Evolutionary conservation across 2,113 vertebrate species (phyloP).

Genomic region (Bagarius yarrelli): DNA sequence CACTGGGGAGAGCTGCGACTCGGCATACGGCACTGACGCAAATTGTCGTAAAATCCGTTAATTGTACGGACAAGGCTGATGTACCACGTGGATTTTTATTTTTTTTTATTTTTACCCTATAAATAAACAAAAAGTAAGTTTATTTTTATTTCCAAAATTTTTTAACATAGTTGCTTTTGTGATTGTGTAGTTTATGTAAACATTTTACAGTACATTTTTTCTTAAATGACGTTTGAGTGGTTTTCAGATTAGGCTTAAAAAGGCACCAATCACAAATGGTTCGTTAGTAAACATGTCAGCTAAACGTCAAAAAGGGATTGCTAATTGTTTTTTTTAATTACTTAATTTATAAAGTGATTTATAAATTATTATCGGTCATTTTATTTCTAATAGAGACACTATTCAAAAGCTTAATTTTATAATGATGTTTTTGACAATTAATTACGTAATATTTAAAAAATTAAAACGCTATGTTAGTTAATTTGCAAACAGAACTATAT

Average conservation of each 20-base stretch:
- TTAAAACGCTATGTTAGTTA: neutral
- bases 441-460: neutral
- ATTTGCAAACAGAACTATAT: conserved; percentile 33
- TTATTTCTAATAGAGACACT: neutral
- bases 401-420: no score
- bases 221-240: neutral
- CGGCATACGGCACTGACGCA: conserved; percentile 72
- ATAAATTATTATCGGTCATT: neutral
- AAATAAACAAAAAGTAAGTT: neutral
- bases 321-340: neutral
- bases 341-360: neutral
- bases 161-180: no score
- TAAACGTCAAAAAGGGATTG: neutral
- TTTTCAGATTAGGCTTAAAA: neutral
- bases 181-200: neutral
- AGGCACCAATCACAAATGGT: neutral
- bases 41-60: conserved; percentile 62
- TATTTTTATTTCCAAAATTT: neutral
- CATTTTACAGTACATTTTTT: neutral
- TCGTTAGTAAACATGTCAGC: neutral
- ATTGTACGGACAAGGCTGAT: conserved; percentile 32
- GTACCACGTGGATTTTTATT: conserved; percentile 62
- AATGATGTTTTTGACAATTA: neutral
- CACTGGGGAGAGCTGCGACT: conserved; percentile 67
- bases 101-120: neutral